phyloP scores from a whole-genome alignment of 2,888 invertebrate genomes.

The Hypena proboscidalis region DNA sequence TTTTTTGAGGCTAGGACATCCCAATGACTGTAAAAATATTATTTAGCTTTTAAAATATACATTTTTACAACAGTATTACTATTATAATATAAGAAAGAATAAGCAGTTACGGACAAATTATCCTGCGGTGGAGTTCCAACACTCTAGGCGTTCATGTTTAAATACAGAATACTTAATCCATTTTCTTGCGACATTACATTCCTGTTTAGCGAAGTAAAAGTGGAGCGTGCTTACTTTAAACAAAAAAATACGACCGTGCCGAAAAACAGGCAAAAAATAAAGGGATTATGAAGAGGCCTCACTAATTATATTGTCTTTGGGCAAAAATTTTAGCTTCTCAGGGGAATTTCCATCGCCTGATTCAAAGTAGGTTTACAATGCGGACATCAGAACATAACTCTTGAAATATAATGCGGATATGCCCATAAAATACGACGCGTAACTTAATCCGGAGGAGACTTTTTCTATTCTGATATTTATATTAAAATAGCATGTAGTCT shows the following conservation, averaged over 20 bases:
- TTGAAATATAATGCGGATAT: conserved; percentile 82
- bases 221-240: conserved; percentile 10
- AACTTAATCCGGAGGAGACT: conserved; percentile 75
- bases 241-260: conserved; percentile 10
- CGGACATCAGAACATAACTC: conserved; percentile 72
- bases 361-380: conserved; percentile 70
- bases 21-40: not conserved
- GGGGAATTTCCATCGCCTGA: conserved; percentile 63
- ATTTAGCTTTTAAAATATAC: conserved; percentile 1
- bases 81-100: conserved; percentile 3
- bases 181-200: conserved; percentile 15
- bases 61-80: not conserved
- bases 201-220: conserved; percentile 10
- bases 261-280: conserved; percentile 24
- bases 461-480: conserved; percentile 76
- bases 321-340: conserved; percentile 39
- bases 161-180: conserved; percentile 13
- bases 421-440: conserved; percentile 79
- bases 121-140: conserved; percentile 2
- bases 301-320: conserved; percentile 33
- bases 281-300: conserved; percentile 23
- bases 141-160: conserved; percentile 13
- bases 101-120: too few relatives aligned
- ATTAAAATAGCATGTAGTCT: conserved; percentile 54
- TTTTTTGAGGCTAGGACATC: too few relatives aligned